Percentiles rank a stretch among this genome's conserved stretches.
phyloP scores from a whole-genome alignment of 2,888 invertebrate genomes.

The Himalopsyche japonica region DNA sequence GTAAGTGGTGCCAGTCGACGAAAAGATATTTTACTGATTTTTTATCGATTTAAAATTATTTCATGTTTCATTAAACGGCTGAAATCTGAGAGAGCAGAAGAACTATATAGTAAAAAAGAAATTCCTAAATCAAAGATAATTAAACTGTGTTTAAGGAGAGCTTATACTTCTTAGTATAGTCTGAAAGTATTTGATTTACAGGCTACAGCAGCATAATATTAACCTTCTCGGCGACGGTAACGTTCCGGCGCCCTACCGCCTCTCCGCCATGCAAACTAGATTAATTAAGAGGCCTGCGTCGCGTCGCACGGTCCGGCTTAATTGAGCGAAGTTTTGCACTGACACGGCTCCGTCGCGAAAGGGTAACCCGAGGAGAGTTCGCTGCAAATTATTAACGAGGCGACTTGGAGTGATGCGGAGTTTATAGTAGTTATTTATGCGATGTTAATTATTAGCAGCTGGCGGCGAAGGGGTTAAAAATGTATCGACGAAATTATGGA shows the following conservation, averaged over 20 bases:
- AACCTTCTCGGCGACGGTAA: neutral
- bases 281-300: constrained; percentile 21
- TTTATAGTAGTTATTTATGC: neutral
- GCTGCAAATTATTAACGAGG: neutral
- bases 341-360: neutral
- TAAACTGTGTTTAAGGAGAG: no score
- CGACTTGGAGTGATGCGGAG: neutral
- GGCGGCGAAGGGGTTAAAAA: neutral
- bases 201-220: neutral
- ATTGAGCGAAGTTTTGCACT: neutral
- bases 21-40: no score
- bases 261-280: constrained; percentile 28
- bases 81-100: no score
- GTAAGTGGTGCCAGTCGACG: no score
- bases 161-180: neutral
- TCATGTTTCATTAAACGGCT: no score
- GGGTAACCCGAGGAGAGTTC: neutral
- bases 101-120: no score
- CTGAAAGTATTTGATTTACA: neutral
- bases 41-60: no score
- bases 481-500: neutral
- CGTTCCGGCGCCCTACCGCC: neutral
- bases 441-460: neutral
- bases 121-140: no score
- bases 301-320: neutral